These are phyloP conservation scores for Papilio helenus DNA, from an alignment of 1,140 invertebrate species.

Conservation along the genomic window DNA sequence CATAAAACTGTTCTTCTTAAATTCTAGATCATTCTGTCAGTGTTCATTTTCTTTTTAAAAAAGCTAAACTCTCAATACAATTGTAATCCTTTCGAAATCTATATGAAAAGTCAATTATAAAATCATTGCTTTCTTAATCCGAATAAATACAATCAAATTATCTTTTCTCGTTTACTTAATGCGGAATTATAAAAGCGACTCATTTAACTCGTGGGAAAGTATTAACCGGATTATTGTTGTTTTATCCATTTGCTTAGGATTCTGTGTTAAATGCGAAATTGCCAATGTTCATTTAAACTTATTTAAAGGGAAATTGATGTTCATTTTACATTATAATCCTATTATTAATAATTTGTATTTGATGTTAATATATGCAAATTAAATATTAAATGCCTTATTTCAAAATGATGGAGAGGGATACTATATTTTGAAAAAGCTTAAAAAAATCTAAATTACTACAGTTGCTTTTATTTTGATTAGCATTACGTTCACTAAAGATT, in stretches of 20 bases:
- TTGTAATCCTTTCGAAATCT: neutral
- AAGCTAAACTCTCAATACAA: neutral
- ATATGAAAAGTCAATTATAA: neutral
- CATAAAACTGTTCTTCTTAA: neutral
- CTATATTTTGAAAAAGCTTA: too few species aligned
- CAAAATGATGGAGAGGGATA: too few species aligned
- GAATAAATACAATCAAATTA: slow-evolving; percentile 3
- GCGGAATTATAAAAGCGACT: slow-evolving; percentile 12
- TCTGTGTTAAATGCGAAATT: slow-evolving; percentile 19
- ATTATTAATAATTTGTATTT: neutral
- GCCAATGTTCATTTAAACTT: slow-evolving; percentile 1
- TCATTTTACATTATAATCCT: slow-evolving; percentile 1
- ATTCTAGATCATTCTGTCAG: neutral
- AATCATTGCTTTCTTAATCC: neutral
- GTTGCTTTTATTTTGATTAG: neutral
- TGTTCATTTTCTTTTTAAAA: neutral
- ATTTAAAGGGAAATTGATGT: slow-evolving; percentile 4
- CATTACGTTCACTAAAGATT: neutral
- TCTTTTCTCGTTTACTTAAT: slow-evolving; percentile 11
- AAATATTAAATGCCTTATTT: too few species aligned
- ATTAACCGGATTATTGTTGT: slow-evolving; percentile 13
- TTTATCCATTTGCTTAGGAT: slow-evolving; percentile 20
- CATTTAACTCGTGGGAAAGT: slow-evolving; percentile 14
- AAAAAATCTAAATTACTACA: neutral
- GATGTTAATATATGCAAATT: neutral